Evolutionary conservation across 2,113 vertebrate genomes (phyloP), one percentile per base, ranked within the genome.

Genomic region (Chaetura pelagica): DNA sequence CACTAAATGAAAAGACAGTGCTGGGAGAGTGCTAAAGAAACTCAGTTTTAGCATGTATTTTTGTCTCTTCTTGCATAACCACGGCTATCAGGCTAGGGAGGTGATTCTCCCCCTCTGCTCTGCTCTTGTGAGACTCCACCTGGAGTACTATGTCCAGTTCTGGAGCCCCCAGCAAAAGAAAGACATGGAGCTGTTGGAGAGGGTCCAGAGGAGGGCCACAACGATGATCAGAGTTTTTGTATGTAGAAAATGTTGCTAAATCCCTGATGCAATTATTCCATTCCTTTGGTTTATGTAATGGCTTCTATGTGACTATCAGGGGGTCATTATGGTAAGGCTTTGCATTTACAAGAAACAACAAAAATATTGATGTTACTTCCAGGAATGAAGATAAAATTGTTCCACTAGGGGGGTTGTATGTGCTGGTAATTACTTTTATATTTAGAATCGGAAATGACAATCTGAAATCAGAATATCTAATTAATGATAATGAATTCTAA

Each of bases 401-500:
- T 87, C 35, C 61, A 13, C 71, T 69, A 10, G 32, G 30, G 34
- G 16, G 35, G 55, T 69, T 23, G 10, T 57, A 49, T 84, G 62
- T 64, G 12, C 42, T 69, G 57, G 46, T 78, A 96, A 91, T 95
- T 92, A 64, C n/a, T 93, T 93, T 83, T 74, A 69, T 89, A 57
- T 87, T 91, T 94, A 86, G 81, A 91, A 82, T 92, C 1, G 21
- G 88, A 96, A 95, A 93, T 73, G 29, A 67, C 84, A 97, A 73
- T 74, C 58, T 66, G 52, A 91, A 91, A 80, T 94, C 71, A 83
- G 75, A 90, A 62, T 85, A 82, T 54, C 73, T 95, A 46, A 88
- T 87, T 96, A 92, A 62, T 42, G 42, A 57, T 80, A 90, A 94
- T 59, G 81, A 63, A 83, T 89, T 91, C 88, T 90, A 78, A 92